Percentiles rank a stretch among this genome's conserved stretches.
phyloP scores from a whole-genome alignment of 23 tunicate species.

The Trididemnum clinides region DNA sequence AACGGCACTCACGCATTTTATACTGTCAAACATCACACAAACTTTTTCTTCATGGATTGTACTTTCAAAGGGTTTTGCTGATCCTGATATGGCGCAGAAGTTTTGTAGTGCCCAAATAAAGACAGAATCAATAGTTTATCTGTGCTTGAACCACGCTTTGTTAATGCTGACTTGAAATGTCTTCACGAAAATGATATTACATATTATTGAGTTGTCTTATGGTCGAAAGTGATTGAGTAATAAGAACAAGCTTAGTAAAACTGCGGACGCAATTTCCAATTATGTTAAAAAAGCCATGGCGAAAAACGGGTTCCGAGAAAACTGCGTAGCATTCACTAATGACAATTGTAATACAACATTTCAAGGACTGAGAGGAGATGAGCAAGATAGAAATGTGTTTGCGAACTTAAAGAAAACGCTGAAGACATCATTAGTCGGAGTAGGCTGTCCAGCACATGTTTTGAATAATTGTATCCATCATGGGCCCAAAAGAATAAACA shows the following conservation, averaged over 20 bases:
- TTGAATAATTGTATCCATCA: constrained; percentile 34
- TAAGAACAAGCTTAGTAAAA: constrained; percentile 8
- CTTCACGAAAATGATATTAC: constrained; percentile 31
- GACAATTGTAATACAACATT: constrained; percentile 35
- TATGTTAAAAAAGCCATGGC: constrained; percentile 2
- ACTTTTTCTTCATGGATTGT: constrained; percentile 30
- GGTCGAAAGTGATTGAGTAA: background rate
- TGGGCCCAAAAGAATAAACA: constrained; percentile 17
- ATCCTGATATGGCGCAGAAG: constrained; percentile 18
- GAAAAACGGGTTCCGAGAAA: background rate
- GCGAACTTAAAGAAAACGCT: too few relatives aligned
- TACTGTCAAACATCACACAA: constrained; percentile 35
- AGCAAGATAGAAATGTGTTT: too few relatives aligned
- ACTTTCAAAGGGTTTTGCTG: constrained; percentile 19
- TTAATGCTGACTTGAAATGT: constrained; percentile 8
- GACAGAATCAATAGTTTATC: background rate
- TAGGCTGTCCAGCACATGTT: constrained; percentile 20
- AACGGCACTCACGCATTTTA: constrained; percentile 27
- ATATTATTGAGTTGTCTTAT: constrained; percentile 16
- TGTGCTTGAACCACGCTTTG: background rate
- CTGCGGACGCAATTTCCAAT: constrained; percentile 18
- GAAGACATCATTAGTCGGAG: background rate
- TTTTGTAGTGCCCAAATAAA: constrained; percentile 1
- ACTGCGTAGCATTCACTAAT: constrained; percentile 29
- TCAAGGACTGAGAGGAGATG: constrained; percentile 21